Conservation (phyloP, 1,140 invertebrate species). For the Bradysia coprophila region DNA sequence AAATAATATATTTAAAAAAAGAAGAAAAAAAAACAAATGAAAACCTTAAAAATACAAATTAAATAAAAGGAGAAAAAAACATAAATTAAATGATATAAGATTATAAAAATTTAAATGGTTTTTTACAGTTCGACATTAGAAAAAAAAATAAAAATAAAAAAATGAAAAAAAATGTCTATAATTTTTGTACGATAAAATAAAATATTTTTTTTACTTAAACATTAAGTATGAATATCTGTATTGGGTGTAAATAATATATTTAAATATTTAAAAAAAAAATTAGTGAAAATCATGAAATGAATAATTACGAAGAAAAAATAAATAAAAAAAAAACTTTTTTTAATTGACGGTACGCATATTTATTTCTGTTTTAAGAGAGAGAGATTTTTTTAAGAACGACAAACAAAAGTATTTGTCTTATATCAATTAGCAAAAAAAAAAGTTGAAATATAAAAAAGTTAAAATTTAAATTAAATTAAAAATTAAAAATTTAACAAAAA, state of each 20-base stretch:
- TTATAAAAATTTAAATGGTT: not conserved
- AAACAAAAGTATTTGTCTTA: too few species aligned
- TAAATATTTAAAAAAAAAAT: constrained; percentile 9
- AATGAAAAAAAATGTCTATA: constrained; percentile 3
- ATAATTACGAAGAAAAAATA: not conserved
- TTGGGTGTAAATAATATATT: constrained; percentile 7
- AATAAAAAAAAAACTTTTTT: too few species aligned
- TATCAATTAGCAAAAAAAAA: too few species aligned
- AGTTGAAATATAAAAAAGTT: too few species aligned
- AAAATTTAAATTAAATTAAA: too few species aligned
- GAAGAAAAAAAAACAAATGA: constrained; percentile 2
- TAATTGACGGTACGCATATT: too few species aligned
- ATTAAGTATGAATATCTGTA: constrained; percentile 8
- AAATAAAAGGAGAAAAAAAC: constrained; percentile 1
- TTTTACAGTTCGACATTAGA: not conserved
- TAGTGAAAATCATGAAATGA: constrained; percentile 2
- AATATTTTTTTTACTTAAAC: not conserved
- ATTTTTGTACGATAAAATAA: not conserved
- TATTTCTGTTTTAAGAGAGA: too few species aligned
- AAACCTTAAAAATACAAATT: not conserved
- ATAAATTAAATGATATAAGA: not conserved
- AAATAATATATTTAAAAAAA: not conserved
- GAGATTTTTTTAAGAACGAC: too few species aligned
- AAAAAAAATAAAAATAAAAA: constrained; percentile 11
- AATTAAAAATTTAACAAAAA: too few species aligned